Evolutionary conservation across 2,888 invertebrate genomes (phyloP), one percentile per base, ranked within the genome.

Genomic region (Dorcus hopei): DNA sequence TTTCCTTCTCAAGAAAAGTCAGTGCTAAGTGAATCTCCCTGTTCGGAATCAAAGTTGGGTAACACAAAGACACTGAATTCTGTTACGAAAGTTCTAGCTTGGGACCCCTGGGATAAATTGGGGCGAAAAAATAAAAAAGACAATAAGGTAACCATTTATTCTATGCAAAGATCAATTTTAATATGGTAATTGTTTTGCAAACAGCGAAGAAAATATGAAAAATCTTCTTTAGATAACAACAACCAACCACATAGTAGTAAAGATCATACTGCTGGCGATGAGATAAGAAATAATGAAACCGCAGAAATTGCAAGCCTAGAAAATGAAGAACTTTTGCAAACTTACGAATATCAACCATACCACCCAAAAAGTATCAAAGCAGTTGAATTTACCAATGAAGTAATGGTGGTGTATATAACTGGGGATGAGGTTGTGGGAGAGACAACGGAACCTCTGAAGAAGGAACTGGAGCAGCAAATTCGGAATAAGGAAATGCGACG

Each of bases 381-480:
- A 16, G 79, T 80, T 7, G 76, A 79, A 50, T 80, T 80, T 68
- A 78, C 77, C 4, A 74, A 76, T 54, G 83, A 86, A 77, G 86
- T 86, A 4, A 80, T 83, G 59, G 85, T 86, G 38, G 83, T 86
- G 40, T 85, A 86, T 71, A 86, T 85, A 69, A 83, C 82, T n/a
- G 84, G 83, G 0, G 84, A 85, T 66, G 73, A 75, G 52, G 73
- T 77, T 16, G 69, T 77, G 16, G 76, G 71, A n/a, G 76, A 79
- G 59, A 66, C 83, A 62, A 84, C 82, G 23, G 86, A 86, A 70
- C 83, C 85, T 0, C 76, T 86, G 9, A 85, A 85, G 75, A 85
- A 85, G 70, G 86, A 86, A 69, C 79, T 83, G 43, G 86, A 86
- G 64, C 86, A 86, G 64, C 86, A 86, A 69, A 82, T 83, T 3